Base-by-base conservation (phyloP, 1,140 invertebrate genomes). In the Idris sp. region DNA sequence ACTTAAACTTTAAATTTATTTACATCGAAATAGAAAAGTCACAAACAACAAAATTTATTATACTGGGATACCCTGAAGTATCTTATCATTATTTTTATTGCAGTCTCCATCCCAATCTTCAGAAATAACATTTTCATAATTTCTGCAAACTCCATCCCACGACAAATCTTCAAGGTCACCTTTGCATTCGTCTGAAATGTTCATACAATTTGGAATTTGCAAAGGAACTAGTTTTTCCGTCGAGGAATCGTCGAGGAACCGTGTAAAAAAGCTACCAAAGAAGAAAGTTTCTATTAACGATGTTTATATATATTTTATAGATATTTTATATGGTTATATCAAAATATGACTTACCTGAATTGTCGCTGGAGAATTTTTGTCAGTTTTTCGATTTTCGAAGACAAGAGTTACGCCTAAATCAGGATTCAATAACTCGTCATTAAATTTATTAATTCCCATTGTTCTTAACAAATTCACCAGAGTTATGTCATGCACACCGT, bases 401-500 rank as follows among this genome's bases (percentile, higher is more conserved):
- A 91, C 88, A 0, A 95, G 53, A 9, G 90, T 89, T 0, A 92
- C 90, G 0, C 92, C 92, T 83, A 92, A 93, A 31, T 91, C 91
- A 0, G 93, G 93, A 77, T 92, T 90, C 5, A 92, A 80, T 9
- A 87, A 84, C 73, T 90, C 84, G 58, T 91, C 89, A 0, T 86
- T 80, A 59, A 92, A 91, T 26, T 40, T 35, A 8, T 46, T 22
- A 16, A 68, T 68, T 9, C 92, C 92, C 67, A 95, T 86, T 0
- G 92, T 88, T 48, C 92, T 88, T 85, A 93, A 88, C 3, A 92
- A 74, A 73, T 90, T 91, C 0, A 94, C 91, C 10, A 94, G 78
- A 0, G 91, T 93, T 1, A 93, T 84, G 80, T 95, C 93, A 79
- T 95, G 93, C 0, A 87, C n/a, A n/a, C n/a, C n/a, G n/a, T n/a